Evolutionary conservation across 2,888 invertebrate species (phyloP).

Genomic region (Diarsia mendica): DNA sequence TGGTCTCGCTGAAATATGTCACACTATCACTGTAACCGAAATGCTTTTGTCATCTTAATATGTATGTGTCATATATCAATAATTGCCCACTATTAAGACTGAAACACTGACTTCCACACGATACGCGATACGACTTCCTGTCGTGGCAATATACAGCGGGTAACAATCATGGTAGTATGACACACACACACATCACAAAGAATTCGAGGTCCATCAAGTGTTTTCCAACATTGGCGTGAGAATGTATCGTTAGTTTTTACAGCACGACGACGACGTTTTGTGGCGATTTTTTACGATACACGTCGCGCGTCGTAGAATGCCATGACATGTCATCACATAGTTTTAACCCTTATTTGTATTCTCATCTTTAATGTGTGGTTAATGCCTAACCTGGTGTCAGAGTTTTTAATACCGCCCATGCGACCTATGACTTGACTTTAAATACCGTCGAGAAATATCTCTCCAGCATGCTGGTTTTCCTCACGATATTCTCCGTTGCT

Average conservation of each 20-base stretch:
- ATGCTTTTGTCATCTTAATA: background rate
- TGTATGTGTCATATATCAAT: background rate
- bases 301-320: too few relatives aligned
- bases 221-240: background rate
- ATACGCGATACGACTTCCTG: background rate
- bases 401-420: too few relatives aligned
- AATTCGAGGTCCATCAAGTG: background rate
- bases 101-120: background rate
- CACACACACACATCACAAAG: background rate
- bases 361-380: too few relatives aligned
- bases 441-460: too few relatives aligned
- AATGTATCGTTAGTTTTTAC: background rate
- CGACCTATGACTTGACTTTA: too few relatives aligned
- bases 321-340: background rate
- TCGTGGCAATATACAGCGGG: background rate
- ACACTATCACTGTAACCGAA: background rate
- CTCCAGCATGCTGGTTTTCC: too few relatives aligned
- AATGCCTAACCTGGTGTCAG: too few relatives aligned
- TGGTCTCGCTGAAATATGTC: background rate
- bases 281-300: background rate
- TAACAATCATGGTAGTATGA: background rate
- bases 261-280: background rate
- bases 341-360: too few relatives aligned
- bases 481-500: too few relatives aligned
- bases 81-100: background rate